Evolutionary conservation across 2,888 invertebrate species (phyloP), one percentile per base, ranked within the genome.

Genomic region (Lydus trimaculatus): DNA sequence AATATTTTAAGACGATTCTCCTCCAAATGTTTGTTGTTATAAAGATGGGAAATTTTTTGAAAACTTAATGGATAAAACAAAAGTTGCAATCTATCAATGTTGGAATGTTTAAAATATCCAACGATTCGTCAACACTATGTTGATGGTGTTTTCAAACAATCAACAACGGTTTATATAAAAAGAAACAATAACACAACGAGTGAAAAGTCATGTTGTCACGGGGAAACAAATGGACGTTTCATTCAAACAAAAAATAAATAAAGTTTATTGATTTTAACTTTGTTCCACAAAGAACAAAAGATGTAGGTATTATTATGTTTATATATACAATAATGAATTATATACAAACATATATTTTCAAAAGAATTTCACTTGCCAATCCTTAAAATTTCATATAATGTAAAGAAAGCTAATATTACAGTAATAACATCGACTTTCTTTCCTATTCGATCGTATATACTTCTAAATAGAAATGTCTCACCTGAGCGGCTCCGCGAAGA

Each of bases 401-500:
- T 52, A 20, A 52, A 52, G 13, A 13, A 11, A 11, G 11, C 9
- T n/a, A 52, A 48, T 48, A 48, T n/a, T n/a, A n/a, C n/a, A 48
- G 4, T 48, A n/a, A 17, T n/a, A 48, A 20, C 1, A 36, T 4
- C 23, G 5, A 52, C 52, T 52, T 52, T 52, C 52, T 52, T 52
- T 15, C n/a, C n/a, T 33, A 5, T 5, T 1, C 2, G 8, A 9
- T n/a, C n/a, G n/a, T 1, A 11, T 11, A 7, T 33, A 7, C 1
- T 11, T 33, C 7, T 6, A 33, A 15, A 11, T 23, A 11, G 2
- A 13, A 23, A 13, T 25, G 5, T 13, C 61, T 61, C 61, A 88
- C 88, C 86, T 86, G 85, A 36, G 88, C 85, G 28, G 88, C 86
- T n/a, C 86, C 86, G 60, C 84, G 79, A 43, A 89, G 84, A 79